Evolutionary conservation across 2,797 vertebrate genomes (phyloP), one percentile per base, ranked within the genome.

Genomic region (Peromyscus aztecus): DNA sequence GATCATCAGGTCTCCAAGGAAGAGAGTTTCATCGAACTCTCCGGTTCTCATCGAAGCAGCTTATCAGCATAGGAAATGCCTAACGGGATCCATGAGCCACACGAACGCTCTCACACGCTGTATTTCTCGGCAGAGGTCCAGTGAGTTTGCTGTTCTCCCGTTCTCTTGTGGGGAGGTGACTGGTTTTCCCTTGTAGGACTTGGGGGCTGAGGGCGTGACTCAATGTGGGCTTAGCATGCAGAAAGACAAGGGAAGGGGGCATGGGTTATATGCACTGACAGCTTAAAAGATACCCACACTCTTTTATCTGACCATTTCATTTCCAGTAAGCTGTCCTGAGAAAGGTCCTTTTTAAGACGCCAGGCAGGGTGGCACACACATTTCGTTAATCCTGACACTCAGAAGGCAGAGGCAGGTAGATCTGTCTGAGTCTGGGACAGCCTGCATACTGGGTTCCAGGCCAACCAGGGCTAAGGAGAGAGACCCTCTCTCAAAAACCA

Each of bases 1-100:
- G 76, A 34, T 77, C 59, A 96, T 76, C 92, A 1, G 17, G 90
- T 75, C 92, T 91, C 63, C 63, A 16, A 88, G 80, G 82, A 89
- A 87, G 14, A 21, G 65, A 29, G 34, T 55, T 40, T 17, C 16
- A 75, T 37, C 31, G 77, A 78, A 52, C 40, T 46, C 46, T 46
- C 46, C 46, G 8, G 46, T 46, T 46, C 43, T 46, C 43, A 52
- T 52, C 11, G 52, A 81, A 90, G 49, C 6, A 11, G 23, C 37
- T 90, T 49, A 89, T 82, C 81, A 96, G 91, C 43, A 27, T 5
- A 78, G 27, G 89, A 87, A 87, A 73, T 46, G 10, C 52, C 29
- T 43, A 89, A 55, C 17, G 43, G 73, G 31, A 37, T 76, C 89
- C 85, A 78, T 57, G 75, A 89, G 59, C 3, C 29, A 88, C 95